phyloP scores from a whole-genome alignment of 2,888 invertebrate species.

The Nasonia oneida region DNA sequence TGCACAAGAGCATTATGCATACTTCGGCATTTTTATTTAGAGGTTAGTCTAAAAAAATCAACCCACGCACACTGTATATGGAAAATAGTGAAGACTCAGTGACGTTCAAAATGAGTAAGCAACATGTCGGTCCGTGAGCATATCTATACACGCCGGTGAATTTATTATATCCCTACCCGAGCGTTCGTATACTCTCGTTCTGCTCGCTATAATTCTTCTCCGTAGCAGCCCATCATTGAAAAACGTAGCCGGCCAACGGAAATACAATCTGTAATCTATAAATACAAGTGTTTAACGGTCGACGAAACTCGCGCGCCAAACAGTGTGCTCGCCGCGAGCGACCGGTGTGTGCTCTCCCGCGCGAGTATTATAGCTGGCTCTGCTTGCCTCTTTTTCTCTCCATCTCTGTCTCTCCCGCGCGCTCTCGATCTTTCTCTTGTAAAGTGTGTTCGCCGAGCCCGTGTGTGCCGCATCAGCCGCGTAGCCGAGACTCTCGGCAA shows the following conservation, averaged over 20 bases:
- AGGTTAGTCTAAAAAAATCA: neutral
- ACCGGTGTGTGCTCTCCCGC: conserved; percentile 16
- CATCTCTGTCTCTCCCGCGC: conserved; percentile 18
- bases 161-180: conserved; percentile 59
- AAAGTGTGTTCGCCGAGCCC: neutral
- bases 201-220: neutral
- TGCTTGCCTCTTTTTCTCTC: conserved; percentile 10
- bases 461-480: conserved; percentile 7
- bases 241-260: conserved; percentile 23
- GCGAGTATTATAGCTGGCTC: conserved; percentile 1
- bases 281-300: conserved; percentile 56
- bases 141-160: conserved; percentile 26
- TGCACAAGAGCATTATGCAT: too few species aligned
- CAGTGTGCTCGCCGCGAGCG: conserved; percentile 38
- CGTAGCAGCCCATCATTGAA: conserved; percentile 4
- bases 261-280: conserved; percentile 59
- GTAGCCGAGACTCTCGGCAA: conserved; percentile 1
- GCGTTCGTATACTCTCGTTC: neutral
- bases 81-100: neutral
- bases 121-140: neutral
- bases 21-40: too few species aligned
- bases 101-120: conserved; percentile 43
- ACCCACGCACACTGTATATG: neutral
- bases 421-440: neutral
- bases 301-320: conserved; percentile 36